Conservation (phyloP, 1,140 invertebrate genomes). For the Sminthurinus signatus region DNA sequence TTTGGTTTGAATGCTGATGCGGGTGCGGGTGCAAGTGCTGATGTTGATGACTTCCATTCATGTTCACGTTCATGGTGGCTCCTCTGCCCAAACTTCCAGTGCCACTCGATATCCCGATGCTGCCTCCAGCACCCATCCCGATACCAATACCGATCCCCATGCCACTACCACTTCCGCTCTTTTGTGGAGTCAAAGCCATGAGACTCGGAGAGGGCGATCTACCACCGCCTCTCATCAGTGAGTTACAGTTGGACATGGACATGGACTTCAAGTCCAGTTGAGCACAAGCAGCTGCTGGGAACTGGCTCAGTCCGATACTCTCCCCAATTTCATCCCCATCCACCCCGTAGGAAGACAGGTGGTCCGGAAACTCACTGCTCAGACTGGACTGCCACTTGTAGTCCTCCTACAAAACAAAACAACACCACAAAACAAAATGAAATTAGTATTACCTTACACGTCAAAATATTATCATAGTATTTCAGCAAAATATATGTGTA, state of each 20-base stretch:
- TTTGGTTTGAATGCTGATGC: not conserved
- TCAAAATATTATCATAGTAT: not conserved
- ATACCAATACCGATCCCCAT: not conserved
- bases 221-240: conserved; percentile 18
- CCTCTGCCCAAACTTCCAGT: no score
- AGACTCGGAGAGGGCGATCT: conserved; percentile 27
- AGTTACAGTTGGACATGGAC: conserved; percentile 17
- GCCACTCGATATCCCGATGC: no score
- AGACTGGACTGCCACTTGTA: conserved; percentile 35
- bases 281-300: conserved; percentile 29
- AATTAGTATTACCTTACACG: not conserved
- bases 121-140: no score
- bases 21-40: no score
- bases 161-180: not conserved
- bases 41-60: no score
- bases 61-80: no score
- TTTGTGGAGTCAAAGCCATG: conserved; percentile 14
- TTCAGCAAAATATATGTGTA: not conserved
- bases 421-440: not conserved
- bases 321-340: conserved; percentile 5
- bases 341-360: conserved; percentile 17
- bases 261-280: conserved; percentile 24
- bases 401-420: conserved; percentile 31
- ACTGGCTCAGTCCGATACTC: conserved; percentile 35
- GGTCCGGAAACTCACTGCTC: conserved; percentile 25